These are phyloP conservation scores for Lutraria lutraria DNA, from an alignment of 2,888 invertebrate species.

Conservation along the genomic window DNA sequence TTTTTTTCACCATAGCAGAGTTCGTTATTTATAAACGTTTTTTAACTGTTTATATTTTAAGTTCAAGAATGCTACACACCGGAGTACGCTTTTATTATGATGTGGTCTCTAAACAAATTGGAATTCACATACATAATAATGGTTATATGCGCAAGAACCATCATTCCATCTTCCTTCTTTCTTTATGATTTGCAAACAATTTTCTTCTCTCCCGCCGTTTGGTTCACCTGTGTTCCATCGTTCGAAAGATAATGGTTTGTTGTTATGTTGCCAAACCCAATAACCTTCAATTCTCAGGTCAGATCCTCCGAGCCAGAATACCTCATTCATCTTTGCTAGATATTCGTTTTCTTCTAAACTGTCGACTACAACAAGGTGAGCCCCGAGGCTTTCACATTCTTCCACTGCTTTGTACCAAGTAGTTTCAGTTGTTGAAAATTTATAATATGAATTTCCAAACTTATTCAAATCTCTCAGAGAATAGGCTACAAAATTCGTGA, in stretches of 20 bases:
- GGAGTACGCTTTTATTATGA: too few relatives aligned
- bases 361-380: background rate
- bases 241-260: background rate
- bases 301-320: background rate
- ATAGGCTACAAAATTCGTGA: background rate
- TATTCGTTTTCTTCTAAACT: background rate
- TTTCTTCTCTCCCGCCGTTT: background rate
- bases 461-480: background rate
- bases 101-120: too few relatives aligned
- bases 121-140: background rate
- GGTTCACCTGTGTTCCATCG: background rate
- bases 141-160: background rate
- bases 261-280: background rate
- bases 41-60: too few relatives aligned
- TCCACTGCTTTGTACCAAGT: background rate
- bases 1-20: too few relatives aligned
- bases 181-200: background rate
- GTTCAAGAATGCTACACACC: too few relatives aligned
- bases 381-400: background rate
- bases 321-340: background rate
- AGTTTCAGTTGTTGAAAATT: background rate
- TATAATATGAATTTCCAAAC: conserved; percentile 13
- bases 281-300: background rate
- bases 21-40: too few relatives aligned
- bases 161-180: background rate